Evolutionary conservation across 2,113 vertebrate genomes (phyloP).

Genomic region (Gila orcuttii): DNA sequence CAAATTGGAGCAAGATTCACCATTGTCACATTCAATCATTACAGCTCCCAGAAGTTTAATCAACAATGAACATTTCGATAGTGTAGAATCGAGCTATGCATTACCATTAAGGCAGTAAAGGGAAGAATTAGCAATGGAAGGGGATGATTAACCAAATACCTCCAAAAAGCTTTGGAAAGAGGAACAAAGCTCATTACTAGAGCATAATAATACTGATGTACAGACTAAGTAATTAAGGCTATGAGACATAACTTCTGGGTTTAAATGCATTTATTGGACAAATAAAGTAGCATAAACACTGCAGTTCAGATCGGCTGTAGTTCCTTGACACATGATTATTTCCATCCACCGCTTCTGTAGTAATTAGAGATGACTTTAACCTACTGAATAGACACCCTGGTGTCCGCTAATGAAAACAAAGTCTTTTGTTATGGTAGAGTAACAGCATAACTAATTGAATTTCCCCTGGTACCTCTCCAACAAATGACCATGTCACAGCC

Average conservation of each 20-base stretch:
- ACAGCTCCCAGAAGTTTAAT: conserved; percentile 48
- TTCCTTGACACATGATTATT: conserved; percentile 6
- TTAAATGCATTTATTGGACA: not conserved
- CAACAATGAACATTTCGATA: conserved; percentile 11
- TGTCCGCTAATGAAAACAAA: conserved; percentile 71
- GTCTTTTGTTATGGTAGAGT: conserved; percentile 69
- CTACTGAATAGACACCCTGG: conserved; percentile 51
- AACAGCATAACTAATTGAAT: conserved; percentile 74
- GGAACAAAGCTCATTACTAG: too few species aligned
- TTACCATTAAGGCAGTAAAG: not conserved
- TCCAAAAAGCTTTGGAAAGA: too few species aligned
- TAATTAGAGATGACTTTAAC: conserved; percentile 50
- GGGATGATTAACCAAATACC: too few species aligned
- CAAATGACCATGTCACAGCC: conserved; percentile 58
- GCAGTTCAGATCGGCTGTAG: not conserved
- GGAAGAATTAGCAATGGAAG: too few species aligned
- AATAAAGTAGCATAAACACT: not conserved
- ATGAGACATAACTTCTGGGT: not conserved
- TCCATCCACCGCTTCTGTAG: conserved; percentile 46
- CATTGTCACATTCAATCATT: conserved; percentile 50
- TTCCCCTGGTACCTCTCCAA: conserved; percentile 56
- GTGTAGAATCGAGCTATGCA: not conserved
- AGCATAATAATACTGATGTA: not conserved
- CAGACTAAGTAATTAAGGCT: not conserved
- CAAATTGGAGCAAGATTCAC: conserved; percentile 62